Evolutionary conservation across 2,797 vertebrate species (phyloP).

Genomic region (Microcaecilia unicolor): DNA sequence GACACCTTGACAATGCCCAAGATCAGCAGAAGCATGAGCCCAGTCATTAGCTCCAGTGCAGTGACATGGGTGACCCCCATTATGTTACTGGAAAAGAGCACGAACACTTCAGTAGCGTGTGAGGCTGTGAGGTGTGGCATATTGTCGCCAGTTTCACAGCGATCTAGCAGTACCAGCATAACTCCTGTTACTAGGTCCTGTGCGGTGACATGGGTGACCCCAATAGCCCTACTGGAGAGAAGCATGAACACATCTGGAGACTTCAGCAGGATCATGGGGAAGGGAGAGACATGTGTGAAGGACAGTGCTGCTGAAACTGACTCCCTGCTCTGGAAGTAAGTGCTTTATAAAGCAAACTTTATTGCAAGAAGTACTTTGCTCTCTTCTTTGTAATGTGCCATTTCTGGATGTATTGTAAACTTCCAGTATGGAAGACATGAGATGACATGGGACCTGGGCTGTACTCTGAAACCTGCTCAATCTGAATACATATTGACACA

Average conservation of each 20-base stretch:
- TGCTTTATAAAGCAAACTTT: no score
- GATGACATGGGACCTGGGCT: no score
- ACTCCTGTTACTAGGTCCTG: slow-evolving; percentile 11
- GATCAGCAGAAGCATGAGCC: neutral
- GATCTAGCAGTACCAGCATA: neutral
- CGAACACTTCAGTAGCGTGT: slow-evolving; percentile 22
- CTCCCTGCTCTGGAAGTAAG: slow-evolving; percentile 47
- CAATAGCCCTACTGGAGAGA: slow-evolving; percentile 20
- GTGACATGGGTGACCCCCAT: slow-evolving; percentile 34
- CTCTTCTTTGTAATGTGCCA: no score
- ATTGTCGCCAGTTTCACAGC: neutral
- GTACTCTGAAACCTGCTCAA: no score
- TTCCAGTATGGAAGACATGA: no score
- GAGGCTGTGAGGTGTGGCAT: slow-evolving; percentile 33
- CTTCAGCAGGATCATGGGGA: neutral
- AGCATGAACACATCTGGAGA: slow-evolving; percentile 21
- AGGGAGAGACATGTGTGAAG: slow-evolving; percentile 1
- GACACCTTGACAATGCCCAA: no score
- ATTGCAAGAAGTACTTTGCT: no score
- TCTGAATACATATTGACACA: no score
- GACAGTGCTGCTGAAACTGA: slow-evolving; percentile 35
- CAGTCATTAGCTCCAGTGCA: neutral
- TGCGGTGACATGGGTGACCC: slow-evolving; percentile 27
- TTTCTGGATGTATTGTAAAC: no score
- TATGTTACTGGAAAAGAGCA: slow-evolving; percentile 42